These are phyloP conservation scores for Scaptomyza montana DNA, from an alignment of 1,140 invertebrate species.

Conservation along the genomic window DNA sequence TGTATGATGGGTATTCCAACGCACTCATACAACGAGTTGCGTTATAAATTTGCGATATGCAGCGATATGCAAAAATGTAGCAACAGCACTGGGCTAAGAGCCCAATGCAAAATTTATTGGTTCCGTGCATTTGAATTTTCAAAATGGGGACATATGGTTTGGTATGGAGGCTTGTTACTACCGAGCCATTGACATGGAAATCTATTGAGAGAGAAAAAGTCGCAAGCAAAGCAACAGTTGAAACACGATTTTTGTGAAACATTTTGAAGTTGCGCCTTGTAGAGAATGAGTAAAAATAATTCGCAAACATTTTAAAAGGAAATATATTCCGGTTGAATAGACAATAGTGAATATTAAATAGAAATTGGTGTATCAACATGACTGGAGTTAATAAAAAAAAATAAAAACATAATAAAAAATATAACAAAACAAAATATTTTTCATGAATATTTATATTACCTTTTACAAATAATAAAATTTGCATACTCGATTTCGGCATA, in stretches of 20 bases:
- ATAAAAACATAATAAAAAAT: no score
- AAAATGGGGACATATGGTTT: not conserved
- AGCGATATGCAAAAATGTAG: slow-evolving; percentile 50
- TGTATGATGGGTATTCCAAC: not conserved
- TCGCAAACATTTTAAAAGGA: not conserved
- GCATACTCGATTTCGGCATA: not conserved
- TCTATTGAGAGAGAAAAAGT: not conserved
- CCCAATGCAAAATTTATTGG: slow-evolving; percentile 60
- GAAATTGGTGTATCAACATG: not conserved
- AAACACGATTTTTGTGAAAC: slow-evolving; percentile 2
- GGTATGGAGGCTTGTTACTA: no score
- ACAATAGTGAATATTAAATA: not conserved
- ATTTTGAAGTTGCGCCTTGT: not conserved
- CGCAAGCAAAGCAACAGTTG: slow-evolving; percentile 23
- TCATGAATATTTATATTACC: not conserved
- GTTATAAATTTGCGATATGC: slow-evolving; percentile 49
- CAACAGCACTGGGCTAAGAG: slow-evolving; percentile 28
- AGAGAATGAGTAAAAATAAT: not conserved
- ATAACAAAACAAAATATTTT: not conserved
- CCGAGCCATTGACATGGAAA: slow-evolving; percentile 5
- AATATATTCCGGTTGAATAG: not conserved
- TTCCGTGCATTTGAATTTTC: slow-evolving; percentile 24
- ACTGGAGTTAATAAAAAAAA: no score
- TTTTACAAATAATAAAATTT: not conserved
- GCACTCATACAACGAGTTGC: not conserved